phyloP scores from a whole-genome alignment of 2,888 invertebrate species.

The Drosophila kambysellisi region DNA sequence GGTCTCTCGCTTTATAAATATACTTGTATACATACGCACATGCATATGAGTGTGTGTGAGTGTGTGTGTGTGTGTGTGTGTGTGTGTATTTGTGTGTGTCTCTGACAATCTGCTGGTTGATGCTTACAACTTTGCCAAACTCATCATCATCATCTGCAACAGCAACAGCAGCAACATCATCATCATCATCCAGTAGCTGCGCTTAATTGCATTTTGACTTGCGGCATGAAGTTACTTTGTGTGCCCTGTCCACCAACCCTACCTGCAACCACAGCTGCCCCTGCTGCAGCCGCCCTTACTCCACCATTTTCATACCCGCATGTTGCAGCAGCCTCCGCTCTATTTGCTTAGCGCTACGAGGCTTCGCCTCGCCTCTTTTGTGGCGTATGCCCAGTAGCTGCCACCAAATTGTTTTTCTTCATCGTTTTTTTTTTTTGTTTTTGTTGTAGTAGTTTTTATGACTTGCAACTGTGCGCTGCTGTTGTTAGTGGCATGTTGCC shows the following conservation, averaged over 20 bases:
- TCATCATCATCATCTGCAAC: slow-evolving; percentile 30
- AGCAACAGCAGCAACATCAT: slow-evolving; percentile 12
- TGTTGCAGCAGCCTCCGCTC: slow-evolving; percentile 55
- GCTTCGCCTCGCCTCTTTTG: slow-evolving; percentile 68
- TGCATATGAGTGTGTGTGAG: not conserved
- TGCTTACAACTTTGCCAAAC: slow-evolving; percentile 62
- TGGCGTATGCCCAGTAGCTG: slow-evolving; percentile 78
- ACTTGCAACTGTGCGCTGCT: slow-evolving; percentile 73
- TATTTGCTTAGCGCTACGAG: slow-evolving; percentile 73
- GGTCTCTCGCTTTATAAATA: slow-evolving; percentile 40
- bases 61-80: not conserved
- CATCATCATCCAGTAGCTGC: slow-evolving; percentile 57
- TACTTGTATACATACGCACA: slow-evolving; percentile 10
- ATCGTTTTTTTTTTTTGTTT: slow-evolving; percentile 3
- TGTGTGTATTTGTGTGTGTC: slow-evolving; percentile 41
- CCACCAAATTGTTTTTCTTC: slow-evolving; percentile 50
- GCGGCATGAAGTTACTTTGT: slow-evolving; percentile 80
- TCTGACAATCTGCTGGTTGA: slow-evolving; percentile 72
- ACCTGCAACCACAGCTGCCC: not conserved
- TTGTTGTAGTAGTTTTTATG: slow-evolving; percentile 68
- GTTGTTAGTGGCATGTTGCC: slow-evolving; percentile 42
- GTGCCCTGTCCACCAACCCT: slow-evolving; percentile 29
- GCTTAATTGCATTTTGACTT: slow-evolving; percentile 82
- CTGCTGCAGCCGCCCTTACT: not conserved
- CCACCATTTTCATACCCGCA: slow-evolving; percentile 30